A percentile compares a stretch with the other conserved stretches of the same genome.
Evolutionary conservation across 1,140 invertebrate species (phyloP).

Genomic region (Tetragonula clypearis): DNA sequence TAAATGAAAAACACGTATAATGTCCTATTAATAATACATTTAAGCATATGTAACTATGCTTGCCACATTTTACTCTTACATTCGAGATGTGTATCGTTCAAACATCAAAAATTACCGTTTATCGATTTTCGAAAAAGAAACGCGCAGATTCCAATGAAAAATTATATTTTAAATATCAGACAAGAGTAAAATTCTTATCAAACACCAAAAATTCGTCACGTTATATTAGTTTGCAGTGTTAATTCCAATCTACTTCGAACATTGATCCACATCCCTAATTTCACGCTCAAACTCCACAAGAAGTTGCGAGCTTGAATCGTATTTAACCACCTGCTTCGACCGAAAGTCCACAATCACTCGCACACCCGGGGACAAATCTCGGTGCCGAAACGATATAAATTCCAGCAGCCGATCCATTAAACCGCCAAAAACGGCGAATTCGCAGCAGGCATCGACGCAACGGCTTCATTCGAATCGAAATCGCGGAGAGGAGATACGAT

Average conservation of each 20-base stretch:
- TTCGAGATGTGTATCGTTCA: neutral
- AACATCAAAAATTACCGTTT: neutral
- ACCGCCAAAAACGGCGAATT: neutral
- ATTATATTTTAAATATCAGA: no score
- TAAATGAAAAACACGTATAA: no score
- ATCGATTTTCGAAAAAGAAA: neutral
- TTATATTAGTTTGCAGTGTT: neutral
- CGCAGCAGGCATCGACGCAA: neutral
- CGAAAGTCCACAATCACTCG: neutral
- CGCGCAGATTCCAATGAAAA: no score
- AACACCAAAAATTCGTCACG: neutral
- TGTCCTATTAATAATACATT: neutral
- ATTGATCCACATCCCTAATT: neutral
- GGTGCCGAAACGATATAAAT: neutral
- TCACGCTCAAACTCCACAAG: neutral
- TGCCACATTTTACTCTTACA: neutral
- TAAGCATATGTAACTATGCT: neutral
- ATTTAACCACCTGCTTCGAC: neutral
- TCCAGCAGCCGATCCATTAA: neutral
- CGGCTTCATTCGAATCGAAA: neutral
- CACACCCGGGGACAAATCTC: neutral
- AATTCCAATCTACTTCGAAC: neutral
- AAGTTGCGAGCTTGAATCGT: neutral
- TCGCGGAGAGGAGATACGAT: slow-evolving; percentile 25
- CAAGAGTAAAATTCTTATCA: neutral